These are phyloP conservation scores for Onychomys leucogaster DNA, from an alignment of 2,797 vertebrate genomes.

Conservation along the genomic window DNA sequence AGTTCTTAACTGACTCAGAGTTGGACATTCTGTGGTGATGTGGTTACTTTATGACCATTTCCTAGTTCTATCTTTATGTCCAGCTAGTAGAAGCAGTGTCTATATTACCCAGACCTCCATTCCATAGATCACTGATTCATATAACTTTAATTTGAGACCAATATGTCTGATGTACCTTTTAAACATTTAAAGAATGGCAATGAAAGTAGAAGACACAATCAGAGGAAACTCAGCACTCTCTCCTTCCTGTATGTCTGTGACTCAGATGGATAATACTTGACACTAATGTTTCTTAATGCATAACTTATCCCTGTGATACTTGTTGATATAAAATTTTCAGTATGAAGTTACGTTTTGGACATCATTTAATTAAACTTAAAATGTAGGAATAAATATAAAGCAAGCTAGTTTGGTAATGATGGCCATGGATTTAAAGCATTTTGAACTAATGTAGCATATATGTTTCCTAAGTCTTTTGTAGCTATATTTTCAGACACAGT, in stretches of 20 bases:
- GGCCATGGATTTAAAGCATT: background rate
- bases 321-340: background rate
- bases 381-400: slow-evolving; percentile 1
- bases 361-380: background rate
- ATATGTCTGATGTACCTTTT: background rate
- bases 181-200: background rate
- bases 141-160: background rate
- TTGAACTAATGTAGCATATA: background rate
- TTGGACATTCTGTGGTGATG: background rate
- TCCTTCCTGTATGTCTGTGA: background rate
- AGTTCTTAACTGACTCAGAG: background rate
- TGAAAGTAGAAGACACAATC: background rate
- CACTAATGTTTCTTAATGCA: background rate
- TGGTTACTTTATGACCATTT: background rate
- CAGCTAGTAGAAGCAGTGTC: background rate
- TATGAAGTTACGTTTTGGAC: background rate
- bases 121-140: background rate
- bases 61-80: background rate
- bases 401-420: background rate
- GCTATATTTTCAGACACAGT: slow-evolving; percentile 11
- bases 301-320: background rate
- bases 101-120: background rate
- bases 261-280: background rate
- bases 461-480: background rate
- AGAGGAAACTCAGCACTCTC: background rate